Evolutionary conservation across 2,888 invertebrate species (phyloP).

Genomic region (Cancer borealis): DNA sequence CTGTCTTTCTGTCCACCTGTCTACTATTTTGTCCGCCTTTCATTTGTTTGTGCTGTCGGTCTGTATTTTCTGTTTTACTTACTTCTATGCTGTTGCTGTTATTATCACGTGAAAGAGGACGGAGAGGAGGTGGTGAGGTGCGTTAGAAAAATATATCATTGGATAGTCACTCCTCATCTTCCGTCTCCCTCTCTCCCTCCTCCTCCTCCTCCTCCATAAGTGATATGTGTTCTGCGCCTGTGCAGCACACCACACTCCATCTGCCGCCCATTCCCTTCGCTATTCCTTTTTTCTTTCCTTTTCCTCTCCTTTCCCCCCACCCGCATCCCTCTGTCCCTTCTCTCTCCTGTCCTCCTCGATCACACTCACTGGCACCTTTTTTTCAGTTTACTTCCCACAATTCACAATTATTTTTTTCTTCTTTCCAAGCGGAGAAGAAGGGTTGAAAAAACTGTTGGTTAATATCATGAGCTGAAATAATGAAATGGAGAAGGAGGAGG

Average conservation of each 20-base stretch:
- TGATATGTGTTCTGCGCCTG: too few species aligned
- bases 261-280: neutral
- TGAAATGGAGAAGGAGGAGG: neutral
- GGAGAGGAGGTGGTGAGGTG: too few species aligned
- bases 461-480: neutral
- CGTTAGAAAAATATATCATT: too few species aligned
- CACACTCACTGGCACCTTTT: neutral
- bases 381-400: too few species aligned
- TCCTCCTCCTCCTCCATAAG: neutral
- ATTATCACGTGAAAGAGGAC: too few species aligned
- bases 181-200: neutral
- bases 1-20: neutral
- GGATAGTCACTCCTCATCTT: too few species aligned
- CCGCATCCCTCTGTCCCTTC: neutral
- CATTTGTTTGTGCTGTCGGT: neutral
- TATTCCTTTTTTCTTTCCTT: neutral
- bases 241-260: too few species aligned
- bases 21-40: neutral
- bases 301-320: neutral
- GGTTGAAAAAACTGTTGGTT: too few species aligned
- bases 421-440: too few species aligned
- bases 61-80: neutral
- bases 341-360: too few species aligned
- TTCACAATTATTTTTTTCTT: too few species aligned
- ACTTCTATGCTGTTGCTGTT: too few species aligned